Evolutionary conservation across 2,113 vertebrate genomes (phyloP).

Genomic region (Agelaius phoeniceus): DNA sequence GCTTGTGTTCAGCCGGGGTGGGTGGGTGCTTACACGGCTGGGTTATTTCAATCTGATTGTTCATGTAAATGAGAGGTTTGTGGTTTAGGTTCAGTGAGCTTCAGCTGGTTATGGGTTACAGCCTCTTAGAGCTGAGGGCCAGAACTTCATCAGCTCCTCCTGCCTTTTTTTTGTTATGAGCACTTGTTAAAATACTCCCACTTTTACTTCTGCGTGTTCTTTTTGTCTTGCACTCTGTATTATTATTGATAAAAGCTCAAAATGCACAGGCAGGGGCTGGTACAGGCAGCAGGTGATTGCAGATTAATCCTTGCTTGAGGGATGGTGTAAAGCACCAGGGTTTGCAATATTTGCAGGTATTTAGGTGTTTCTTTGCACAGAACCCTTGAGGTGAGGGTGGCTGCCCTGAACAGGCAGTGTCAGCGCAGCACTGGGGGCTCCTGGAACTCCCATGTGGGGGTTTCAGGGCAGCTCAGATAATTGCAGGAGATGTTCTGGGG

Average conservation of each 20-base stretch:
- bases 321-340: too few relatives aligned
- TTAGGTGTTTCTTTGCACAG: neutral
- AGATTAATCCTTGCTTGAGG: neutral
- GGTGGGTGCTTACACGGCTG: neutral
- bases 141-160: neutral
- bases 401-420: neutral
- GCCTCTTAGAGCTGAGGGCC: neutral
- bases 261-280: neutral
- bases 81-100: neutral
- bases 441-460: neutral
- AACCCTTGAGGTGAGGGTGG: neutral
- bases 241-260: neutral
- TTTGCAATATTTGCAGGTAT: neutral
- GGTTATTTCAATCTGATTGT: neutral
- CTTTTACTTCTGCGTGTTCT: neutral
- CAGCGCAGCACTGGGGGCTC: neutral
- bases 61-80: neutral
- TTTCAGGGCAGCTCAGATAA: neutral
- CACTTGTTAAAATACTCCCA: neutral
- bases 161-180: neutral
- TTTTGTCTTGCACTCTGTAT: neutral
- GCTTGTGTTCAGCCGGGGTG: neutral
- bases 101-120: neutral
- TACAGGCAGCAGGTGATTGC: neutral
- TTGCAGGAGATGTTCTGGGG: neutral